phyloP scores from a whole-genome alignment of 1,140 invertebrate genomes.

The Lucilia cuprina region DNA sequence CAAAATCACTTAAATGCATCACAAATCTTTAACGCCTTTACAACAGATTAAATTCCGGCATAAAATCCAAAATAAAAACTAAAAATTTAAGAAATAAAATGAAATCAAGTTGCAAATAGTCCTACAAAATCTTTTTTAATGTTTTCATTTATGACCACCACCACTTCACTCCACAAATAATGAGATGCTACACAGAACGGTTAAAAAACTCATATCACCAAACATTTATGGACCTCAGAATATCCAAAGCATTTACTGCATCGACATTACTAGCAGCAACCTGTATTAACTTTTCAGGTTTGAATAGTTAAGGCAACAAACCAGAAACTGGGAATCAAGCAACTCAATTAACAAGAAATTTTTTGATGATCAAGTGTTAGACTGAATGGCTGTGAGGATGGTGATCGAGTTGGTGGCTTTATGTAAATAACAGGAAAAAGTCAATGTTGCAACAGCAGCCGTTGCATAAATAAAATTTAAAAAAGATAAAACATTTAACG shows the following conservation, averaged over 20 bases:
- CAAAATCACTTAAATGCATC: no score
- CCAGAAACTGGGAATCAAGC: background rate
- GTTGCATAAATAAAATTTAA: constrained; percentile 21
- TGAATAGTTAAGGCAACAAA: background rate
- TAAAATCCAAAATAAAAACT: background rate
- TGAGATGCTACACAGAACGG: background rate
- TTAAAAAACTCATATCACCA: background rate
- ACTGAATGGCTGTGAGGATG: background rate
- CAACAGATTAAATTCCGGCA: background rate
- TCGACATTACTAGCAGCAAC: background rate
- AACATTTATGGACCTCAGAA: background rate
- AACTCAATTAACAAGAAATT: background rate
- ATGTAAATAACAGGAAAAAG: background rate
- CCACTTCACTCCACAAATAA: background rate
- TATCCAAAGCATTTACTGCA: background rate
- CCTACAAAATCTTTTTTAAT: background rate
- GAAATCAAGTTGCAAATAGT: background rate
- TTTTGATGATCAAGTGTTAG: background rate
- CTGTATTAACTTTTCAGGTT: background rate
- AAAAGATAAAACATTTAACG: constrained; percentile 31
- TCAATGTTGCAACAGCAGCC: background rate
- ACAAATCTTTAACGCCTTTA: background rate
- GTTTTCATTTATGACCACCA: background rate
- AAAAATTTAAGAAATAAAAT: background rate
- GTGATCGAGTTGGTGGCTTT: background rate